Evolutionary conservation across 2,113 vertebrate genomes (phyloP), one percentile per base, ranked within the genome.

Genomic region (Malurus cyaneus): DNA sequence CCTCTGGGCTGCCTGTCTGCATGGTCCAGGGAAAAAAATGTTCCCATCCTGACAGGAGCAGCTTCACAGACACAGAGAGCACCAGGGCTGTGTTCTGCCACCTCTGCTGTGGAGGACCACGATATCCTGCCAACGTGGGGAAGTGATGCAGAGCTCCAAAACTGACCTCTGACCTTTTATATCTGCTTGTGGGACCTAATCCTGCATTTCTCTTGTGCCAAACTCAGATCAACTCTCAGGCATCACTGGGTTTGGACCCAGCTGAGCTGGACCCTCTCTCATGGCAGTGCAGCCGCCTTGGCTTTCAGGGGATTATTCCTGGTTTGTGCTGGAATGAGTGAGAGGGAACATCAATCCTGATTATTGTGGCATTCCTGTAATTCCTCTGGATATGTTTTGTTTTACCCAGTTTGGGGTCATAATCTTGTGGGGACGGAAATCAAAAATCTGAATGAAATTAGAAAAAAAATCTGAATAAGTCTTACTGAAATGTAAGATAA

Each of bases 71-170:
- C 1, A 0, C 2, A 39, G 36, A 28, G 18, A 92, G 31, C 66
- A 39, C 4, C 10, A 5, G 73, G 85, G 46, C 52, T 0, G 0
- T 36, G 9, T 25, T 24, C 46, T 81, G 60, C 46, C 49, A 3
- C 39, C 49, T 54, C 41, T 86, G 42, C 36, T 0, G 0, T 2
- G 28, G 31, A n/a, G 61, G 13, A 60, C 7, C 4, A 1, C 2
- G 6, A 10, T 1, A 0, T 19, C 73, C 56, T n/a, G 0, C 14
- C 41, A 26, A 5, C 2, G 1, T 29, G 42, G 32, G 60, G 34
- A 62, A n/a, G 39, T 42, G 34, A 42, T 32, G 24, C 46, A 59
- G 50, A 80, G 31, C 42, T 80, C 59, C 59, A 18, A 11, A 65
- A 20, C 26, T 18, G 21, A 4, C 13, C 8, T 1, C 44, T 34